phyloP scores from a whole-genome alignment of 2,797 vertebrate species.

The Lepus townsendii region DNA sequence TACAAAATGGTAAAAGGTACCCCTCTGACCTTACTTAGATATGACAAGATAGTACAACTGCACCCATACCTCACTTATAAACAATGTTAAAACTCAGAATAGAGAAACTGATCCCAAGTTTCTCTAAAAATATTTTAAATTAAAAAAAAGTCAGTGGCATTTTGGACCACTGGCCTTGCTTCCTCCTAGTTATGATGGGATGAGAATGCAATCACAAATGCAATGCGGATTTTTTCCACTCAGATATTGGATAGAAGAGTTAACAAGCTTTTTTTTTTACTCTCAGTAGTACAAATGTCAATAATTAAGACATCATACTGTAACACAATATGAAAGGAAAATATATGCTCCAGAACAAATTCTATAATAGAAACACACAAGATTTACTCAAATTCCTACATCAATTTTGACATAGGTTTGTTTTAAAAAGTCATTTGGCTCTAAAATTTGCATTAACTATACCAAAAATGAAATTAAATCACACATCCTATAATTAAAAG shows the following conservation, averaged over 20 bases:
- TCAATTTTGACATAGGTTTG: neutral
- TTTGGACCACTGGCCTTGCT: conserved; percentile 29
- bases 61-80: neutral
- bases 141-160: neutral
- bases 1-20: neutral
- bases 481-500: neutral
- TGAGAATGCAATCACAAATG: neutral
- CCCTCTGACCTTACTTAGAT: conserved; percentile 33
- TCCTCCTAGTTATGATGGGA: neutral
- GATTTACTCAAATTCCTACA: neutral
- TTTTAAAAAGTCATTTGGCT: conserved; percentile 24
- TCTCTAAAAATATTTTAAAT: neutral
- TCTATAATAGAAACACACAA: neutral
- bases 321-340: conserved; percentile 42
- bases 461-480: neutral
- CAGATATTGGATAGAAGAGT: neutral
- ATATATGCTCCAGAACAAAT: neutral
- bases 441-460: neutral
- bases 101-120: neutral
- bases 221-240: neutral
- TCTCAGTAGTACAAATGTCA: neutral
- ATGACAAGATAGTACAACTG: neutral
- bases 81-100: neutral
- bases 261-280: neutral
- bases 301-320: neutral